Base-by-base conservation (phyloP, 1,140 invertebrate species). In the Drosophila pandora region DNA sequence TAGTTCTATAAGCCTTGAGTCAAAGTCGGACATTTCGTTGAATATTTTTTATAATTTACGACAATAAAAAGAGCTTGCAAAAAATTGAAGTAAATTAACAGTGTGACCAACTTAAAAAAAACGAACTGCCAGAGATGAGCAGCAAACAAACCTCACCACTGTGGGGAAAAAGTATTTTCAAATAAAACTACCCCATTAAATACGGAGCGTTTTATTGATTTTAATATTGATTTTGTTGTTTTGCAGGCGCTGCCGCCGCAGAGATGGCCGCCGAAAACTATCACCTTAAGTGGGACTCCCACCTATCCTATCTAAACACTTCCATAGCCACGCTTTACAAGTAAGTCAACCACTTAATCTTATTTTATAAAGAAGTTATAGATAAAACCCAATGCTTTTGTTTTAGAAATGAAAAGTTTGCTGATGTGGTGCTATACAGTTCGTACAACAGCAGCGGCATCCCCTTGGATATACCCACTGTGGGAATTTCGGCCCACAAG, bases 241-340 rank as follows among this genome's bases (percentile, higher is more conserved):
- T 67, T 76, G 77, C 39, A 70, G 79, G 79, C 64, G 76, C 68
- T 56, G 12, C 23, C 41, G 60, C 63, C 79, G 13, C 53, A 56
- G 59, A 71, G 28, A 91, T 91, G 88, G 83, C 90, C 63, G 91
- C 95, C 73, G 96, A 96, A 90, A 97, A 96, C 78, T 97, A 97
- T 91, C 96, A 96, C 92, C 93, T 97, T 13, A 96, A 97, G 93
- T 97, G 96, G 96, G 95, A 96, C 90, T 96, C 96, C 59, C 96
- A 96, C 92, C 94, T 94, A 75, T 94, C 94, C 22, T 95, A 96
- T 92, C 92, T 97, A 70, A 96, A 96, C 91, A 95, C 95, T 59
- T 96, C 95, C 37, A 95, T 97, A 53, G 95, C 96, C 39, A 94
- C 95, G 12, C 92, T 97, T 64, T 94, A 96, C 30, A 94, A 95